A percentile compares a stretch with the other conserved stretches of the same genome.
phyloP scores from a whole-genome alignment of 2,888 invertebrate species.

The Scaptomyza polygonia region DNA sequence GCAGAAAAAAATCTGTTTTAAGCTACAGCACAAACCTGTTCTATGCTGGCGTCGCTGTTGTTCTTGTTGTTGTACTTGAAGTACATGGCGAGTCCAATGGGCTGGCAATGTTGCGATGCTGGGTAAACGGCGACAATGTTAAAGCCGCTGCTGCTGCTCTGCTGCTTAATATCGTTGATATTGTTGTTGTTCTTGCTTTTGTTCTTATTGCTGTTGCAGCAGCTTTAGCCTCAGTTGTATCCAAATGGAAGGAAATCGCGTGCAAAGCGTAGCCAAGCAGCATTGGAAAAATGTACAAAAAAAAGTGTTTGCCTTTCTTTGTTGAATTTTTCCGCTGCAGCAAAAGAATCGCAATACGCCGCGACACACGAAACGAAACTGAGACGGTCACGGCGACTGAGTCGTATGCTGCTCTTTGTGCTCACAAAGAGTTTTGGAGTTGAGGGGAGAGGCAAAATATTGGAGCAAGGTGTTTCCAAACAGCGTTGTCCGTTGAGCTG shows the following conservation, averaged over 20 bases:
- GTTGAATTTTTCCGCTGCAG: slow-evolving; percentile 68
- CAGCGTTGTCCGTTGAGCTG: slow-evolving; percentile 21
- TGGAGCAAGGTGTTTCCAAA: slow-evolving; percentile 79
- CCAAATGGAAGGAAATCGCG: slow-evolving; percentile 65
- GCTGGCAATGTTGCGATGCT: slow-evolving; percentile 64
- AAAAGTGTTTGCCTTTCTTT: slow-evolving; percentile 39
- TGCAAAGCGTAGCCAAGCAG: slow-evolving; percentile 65
- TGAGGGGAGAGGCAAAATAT: slow-evolving; percentile 45
- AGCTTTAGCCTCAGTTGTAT: slow-evolving; percentile 34
- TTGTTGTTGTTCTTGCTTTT: slow-evolving; percentile 34
- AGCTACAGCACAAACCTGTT: slow-evolving; percentile 72
- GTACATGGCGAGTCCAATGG: slow-evolving; percentile 64
- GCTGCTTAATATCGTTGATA: slow-evolving; percentile 23
- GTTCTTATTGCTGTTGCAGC: slow-evolving; percentile 24
- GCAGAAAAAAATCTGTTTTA: slow-evolving; percentile 29
- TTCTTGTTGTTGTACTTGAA: slow-evolving; percentile 36
- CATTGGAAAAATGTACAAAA: slow-evolving; percentile 61
- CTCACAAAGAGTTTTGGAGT: slow-evolving; percentile 12
- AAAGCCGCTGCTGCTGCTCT: slow-evolving; percentile 46
- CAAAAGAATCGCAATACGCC: slow-evolving; percentile 63
- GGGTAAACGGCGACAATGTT: slow-evolving; percentile 70
- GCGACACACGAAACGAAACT: slow-evolving; percentile 67
- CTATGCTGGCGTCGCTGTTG: slow-evolving; percentile 57
- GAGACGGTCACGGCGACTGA: slow-evolving; percentile 52
- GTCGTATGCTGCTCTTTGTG: slow-evolving; percentile 34